Conservation (phyloP, 2,888 invertebrate species). For the Drosophila macrospina region DNA sequence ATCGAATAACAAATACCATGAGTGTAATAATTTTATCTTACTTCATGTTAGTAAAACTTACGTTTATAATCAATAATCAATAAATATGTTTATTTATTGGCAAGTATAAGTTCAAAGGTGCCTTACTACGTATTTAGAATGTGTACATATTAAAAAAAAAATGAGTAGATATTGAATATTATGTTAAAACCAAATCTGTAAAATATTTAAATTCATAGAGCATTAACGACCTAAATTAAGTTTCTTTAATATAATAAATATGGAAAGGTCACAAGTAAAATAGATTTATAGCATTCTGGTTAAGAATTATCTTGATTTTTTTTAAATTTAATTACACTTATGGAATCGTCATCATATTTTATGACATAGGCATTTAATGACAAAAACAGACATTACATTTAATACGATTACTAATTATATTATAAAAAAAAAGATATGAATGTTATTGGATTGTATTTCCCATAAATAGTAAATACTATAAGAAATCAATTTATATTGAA, state of each 20-base stretch:
- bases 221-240: constrained; percentile 20
- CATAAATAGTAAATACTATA: background rate
- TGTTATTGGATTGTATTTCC: constrained; percentile 11
- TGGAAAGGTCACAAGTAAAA: constrained; percentile 12
- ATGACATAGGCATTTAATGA: constrained; percentile 1
- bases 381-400: background rate
- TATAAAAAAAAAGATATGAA: constrained; percentile 16
- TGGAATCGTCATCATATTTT: background rate
- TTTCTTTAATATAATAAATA: constrained; percentile 17
- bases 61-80: constrained; percentile 40
- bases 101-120: constrained; percentile 70
- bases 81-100: constrained; percentile 53
- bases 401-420: background rate
- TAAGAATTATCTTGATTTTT: constrained; percentile 3
- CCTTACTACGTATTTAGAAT: constrained; percentile 75
- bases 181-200: constrained; percentile 30
- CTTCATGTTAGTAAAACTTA: constrained; percentile 40
- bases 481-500: constrained; percentile 10
- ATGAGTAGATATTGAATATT: constrained; percentile 47
- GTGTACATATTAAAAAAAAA: constrained; percentile 53
- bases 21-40: constrained; percentile 34
- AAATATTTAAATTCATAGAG: constrained; percentile 23
- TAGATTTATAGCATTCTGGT: constrained; percentile 13
- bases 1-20: constrained; percentile 33
- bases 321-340: constrained; percentile 5